These are phyloP conservation scores for Gnathonemus echidnorhynchus DNA, from an alignment of 2,113 vertebrate genomes.

Conservation along the genomic window DNA sequence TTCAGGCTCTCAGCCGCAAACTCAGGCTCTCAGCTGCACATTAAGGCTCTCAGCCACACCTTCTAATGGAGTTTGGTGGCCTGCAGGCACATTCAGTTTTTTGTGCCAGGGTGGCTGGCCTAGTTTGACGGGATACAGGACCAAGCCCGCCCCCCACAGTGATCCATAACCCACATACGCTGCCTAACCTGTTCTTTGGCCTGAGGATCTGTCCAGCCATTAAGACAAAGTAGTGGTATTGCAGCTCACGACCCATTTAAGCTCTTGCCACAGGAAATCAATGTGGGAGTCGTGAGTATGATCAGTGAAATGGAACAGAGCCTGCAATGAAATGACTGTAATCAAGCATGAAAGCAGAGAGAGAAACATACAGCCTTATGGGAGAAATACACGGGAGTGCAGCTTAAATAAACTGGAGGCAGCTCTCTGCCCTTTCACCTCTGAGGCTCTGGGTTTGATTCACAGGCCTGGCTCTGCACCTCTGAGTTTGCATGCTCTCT, in stretches of 20 bases:
- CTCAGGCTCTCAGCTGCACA: not conserved
- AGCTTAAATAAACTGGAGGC: conserved; percentile 22
- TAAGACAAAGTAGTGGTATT: conserved; percentile 22
- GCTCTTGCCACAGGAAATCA: not conserved
- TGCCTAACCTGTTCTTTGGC: conserved; percentile 24
- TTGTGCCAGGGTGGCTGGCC: not conserved
- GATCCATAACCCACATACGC: not conserved
- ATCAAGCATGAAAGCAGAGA: conserved; percentile 11
- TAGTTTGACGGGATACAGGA: not conserved
- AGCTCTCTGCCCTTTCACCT: not conserved
- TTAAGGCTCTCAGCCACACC: not conserved
- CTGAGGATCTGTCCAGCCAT: conserved; percentile 27
- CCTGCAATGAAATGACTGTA: conserved; percentile 27
- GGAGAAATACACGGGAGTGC: conserved; percentile 35
- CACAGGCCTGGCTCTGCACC: not conserved
- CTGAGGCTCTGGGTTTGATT: not conserved
- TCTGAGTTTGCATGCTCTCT: not conserved
- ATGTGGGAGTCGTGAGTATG: not conserved
- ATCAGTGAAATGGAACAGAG: not conserved
- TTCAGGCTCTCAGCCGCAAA: not conserved
- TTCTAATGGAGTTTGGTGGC: not conserved
- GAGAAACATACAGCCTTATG: conserved; percentile 12
- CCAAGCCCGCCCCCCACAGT: not conserved
- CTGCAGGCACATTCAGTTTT: not conserved
- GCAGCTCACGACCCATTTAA: not conserved